Base-by-base conservation (phyloP, 53 echinoderm and acorn worm species). In the Paracentrotus lividus region DNA sequence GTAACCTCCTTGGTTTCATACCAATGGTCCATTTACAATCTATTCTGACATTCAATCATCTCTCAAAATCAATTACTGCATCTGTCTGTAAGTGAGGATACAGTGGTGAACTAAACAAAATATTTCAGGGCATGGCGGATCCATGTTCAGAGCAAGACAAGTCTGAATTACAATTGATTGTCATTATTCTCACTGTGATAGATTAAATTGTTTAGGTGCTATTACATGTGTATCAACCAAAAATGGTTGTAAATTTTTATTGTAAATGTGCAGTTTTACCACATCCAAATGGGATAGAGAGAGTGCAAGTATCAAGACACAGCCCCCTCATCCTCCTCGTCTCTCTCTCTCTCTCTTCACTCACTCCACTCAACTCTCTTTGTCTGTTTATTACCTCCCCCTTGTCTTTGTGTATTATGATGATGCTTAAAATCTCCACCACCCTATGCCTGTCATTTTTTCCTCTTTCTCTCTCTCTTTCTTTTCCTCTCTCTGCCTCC, bases 21-120 rank as follows among this genome's bases (percentile, higher is more conserved):
- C 81, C 81, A 81, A 18, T 81, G 81, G 47, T 81, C 81, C 44
- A 44, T 10, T n/a, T 47, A n/a, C 81, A 32, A 47, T 81, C 18
- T 55, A 31, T 34, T 8, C 57, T 53, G 86, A 86, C 38, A 55
- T 16, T 86, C 33, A 86, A 55, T 86, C 86, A 86, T 54, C 47
- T 86, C 86, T 38, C 18, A 34, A 5, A 55, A 36, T 24, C 86
- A 86, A 86, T 86, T 86, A 55, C 86, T 56, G 56, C 86, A 86
- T 86, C 56, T 86, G 86, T 36, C 86, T 86, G n/a, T 31, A 14
- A 57, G 20, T 57, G 21, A n/a, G 20, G 53, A 15, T 86, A 20
- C 56, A 55, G 26, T 21, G 86, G 81, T 26, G n/a, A 81, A 81
- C n/a, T 9, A 2, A 81, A 81, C 81, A 81, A 23, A n/a, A 81